These are phyloP conservation scores for Itoplectis maculator DNA, from an alignment of 2,888 invertebrate species.

Conservation along the genomic window DNA sequence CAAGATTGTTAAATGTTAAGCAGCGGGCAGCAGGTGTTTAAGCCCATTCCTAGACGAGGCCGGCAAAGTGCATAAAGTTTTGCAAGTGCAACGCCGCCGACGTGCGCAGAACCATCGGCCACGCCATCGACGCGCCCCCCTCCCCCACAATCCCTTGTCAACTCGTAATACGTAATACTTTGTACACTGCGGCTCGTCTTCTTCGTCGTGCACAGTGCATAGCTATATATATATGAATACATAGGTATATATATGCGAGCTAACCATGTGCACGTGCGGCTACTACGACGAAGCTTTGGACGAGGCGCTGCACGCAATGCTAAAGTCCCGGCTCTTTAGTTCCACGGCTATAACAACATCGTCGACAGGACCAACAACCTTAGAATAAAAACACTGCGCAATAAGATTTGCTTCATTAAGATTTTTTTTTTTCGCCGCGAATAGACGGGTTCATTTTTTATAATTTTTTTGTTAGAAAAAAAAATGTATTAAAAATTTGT, in stretches of 20 bases:
- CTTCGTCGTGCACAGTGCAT: neutral
- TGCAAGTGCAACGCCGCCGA: slow-evolving; percentile 69
- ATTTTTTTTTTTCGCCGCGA: no score
- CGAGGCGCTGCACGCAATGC: slow-evolving; percentile 51
- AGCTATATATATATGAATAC: neutral
- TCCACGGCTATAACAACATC: slow-evolving; percentile 18
- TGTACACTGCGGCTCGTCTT: neutral
- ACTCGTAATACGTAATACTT: neutral
- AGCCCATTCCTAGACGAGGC: slow-evolving; percentile 83
- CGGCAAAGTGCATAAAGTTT: slow-evolving; percentile 78
- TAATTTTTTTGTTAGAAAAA: no score
- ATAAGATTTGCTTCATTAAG: no score
- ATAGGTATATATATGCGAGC: no score
- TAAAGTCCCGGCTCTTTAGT: neutral
- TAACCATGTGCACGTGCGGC: neutral
- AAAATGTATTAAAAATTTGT: no score
- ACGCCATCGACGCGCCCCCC: slow-evolving; percentile 40
- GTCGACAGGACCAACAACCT: slow-evolving; percentile 62
- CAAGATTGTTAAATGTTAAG: slow-evolving; percentile 76
- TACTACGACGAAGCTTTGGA: slow-evolving; percentile 25
- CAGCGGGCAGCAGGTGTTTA: slow-evolving; percentile 75
- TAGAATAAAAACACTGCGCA: slow-evolving; percentile 61
- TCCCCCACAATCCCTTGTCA: neutral
- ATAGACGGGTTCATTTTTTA: no score
- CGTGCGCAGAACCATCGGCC: slow-evolving; percentile 50